Evolutionary conservation across 2,797 vertebrate species (phyloP).

Genomic region (Trachurus trachurus): DNA sequence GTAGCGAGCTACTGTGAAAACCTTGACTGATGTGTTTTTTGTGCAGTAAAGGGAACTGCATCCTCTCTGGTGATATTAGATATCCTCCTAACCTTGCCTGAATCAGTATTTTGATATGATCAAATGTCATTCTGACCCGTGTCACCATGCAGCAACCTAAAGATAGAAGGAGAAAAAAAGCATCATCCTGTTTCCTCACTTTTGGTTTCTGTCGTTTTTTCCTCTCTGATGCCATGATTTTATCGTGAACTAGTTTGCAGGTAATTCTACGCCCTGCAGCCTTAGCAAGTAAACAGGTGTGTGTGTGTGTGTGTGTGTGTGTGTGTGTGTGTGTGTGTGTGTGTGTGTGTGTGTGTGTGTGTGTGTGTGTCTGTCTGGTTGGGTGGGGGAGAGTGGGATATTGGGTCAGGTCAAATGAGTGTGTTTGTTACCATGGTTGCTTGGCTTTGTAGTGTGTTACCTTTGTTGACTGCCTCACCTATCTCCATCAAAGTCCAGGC

Average conservation of each 20-base stretch:
- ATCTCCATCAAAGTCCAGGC: slow-evolving; percentile 54
- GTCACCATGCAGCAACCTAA: slow-evolving; percentile 31
- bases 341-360: slow-evolving; percentile 64
- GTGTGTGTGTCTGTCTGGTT: slow-evolving; percentile 34
- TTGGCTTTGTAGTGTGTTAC: slow-evolving; percentile 69
- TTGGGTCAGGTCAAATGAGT: slow-evolving; percentile 74
- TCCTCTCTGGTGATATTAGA: background rate
- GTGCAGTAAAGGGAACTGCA: background rate
- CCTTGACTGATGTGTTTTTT: background rate
- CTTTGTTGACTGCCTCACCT: slow-evolving; percentile 71
- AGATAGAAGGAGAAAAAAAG: slow-evolving; percentile 46
- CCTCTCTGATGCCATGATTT: background rate
- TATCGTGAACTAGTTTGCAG: slow-evolving; percentile 16
- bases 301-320: slow-evolving; percentile 39
- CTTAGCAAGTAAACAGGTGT: slow-evolving; percentile 59
- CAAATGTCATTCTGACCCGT: slow-evolving; percentile 53
- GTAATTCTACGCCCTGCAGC: slow-evolving; percentile 57
- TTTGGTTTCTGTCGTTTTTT: background rate
- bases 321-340: slow-evolving; percentile 43
- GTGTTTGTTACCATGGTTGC: slow-evolving; percentile 77
- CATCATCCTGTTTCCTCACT: slow-evolving; percentile 2
- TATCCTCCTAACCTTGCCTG: background rate
- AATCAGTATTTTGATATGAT: background rate
- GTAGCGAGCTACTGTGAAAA: background rate
- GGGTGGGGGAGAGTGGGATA: slow-evolving; percentile 54